Percentiles rank a stretch among this genome's conserved stretches.
Evolutionary conservation across 1,140 invertebrate genomes (phyloP).

Genomic region (Calosoma granatense): DNA sequence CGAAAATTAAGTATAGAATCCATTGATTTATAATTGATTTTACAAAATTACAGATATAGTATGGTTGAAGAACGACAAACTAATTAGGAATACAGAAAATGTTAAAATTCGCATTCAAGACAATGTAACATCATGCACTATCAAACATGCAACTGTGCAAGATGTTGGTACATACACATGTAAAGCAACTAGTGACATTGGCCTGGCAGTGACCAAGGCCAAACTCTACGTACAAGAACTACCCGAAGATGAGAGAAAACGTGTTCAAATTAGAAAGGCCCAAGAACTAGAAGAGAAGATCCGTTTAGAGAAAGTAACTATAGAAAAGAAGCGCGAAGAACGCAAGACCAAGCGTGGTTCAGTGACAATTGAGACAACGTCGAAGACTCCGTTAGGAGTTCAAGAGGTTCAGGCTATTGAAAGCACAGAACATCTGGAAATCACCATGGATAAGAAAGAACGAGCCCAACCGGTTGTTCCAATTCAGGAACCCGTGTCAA

Average conservation of each 20-base stretch:
- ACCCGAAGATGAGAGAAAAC: conserved; percentile 29
- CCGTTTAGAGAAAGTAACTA: conserved; percentile 40
- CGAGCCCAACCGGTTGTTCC: conserved; percentile 42
- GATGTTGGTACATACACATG: conserved; percentile 79
- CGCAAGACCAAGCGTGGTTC: conserved; percentile 31
- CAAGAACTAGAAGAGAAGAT: conserved; percentile 45
- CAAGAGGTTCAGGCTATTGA: conserved; percentile 40
- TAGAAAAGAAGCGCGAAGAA: conserved; percentile 37
- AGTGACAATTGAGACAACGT: conserved; percentile 34
- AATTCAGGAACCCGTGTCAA: conserved; percentile 47
- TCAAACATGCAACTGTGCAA: conserved; percentile 54
- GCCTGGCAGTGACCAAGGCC: conserved; percentile 68
- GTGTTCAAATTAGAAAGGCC: conserved; percentile 35
- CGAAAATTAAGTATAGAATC: too few relatives aligned
- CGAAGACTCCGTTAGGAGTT: conserved; percentile 39
- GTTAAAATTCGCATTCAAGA: conserved; percentile 62
- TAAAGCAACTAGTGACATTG: conserved; percentile 72
- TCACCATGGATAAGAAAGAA: conserved; percentile 30
- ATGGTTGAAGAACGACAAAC: conserved; percentile 82
- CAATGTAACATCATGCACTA: conserved; percentile 59
- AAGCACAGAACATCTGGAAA: conserved; percentile 35
- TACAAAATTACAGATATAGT: conserved; percentile 53
- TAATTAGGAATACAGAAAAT: conserved; percentile 61
- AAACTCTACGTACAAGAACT: conserved; percentile 55
- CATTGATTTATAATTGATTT: too few relatives aligned